Evolutionary conservation across 1,140 invertebrate species (phyloP).

Genomic region (Leptinotarsa defecta): DNA sequence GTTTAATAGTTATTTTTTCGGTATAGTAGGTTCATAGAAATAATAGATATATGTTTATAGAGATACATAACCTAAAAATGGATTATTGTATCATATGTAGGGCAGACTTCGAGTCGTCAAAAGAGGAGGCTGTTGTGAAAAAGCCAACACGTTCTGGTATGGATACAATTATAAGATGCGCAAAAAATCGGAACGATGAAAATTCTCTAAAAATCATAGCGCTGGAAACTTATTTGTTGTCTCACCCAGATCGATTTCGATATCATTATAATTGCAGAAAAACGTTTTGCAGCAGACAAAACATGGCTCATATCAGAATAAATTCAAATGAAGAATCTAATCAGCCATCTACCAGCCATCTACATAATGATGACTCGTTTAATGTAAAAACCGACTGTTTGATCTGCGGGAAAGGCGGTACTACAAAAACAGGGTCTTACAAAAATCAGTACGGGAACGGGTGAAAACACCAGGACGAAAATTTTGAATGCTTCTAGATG

Average conservation of each 20-base stretch:
- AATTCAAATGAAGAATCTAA: background rate
- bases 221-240: background rate
- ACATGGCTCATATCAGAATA: background rate
- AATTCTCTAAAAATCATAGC: background rate
- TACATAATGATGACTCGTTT: background rate
- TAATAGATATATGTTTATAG: background rate
- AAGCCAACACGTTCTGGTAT: background rate
- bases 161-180: background rate
- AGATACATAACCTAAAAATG: background rate
- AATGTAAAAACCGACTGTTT: background rate
- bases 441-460: background rate
- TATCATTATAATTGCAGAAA: conserved; percentile 1
- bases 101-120: background rate
- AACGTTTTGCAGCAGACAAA: background rate
- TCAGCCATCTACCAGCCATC: background rate
- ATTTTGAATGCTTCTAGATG: background rate
- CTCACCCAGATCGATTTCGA: background rate
- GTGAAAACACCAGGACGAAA: background rate
- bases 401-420: background rate
- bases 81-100: no score
- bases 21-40: background rate
- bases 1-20: no score
- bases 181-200: background rate
- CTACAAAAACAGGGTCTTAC: background rate
- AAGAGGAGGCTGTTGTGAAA: background rate